Evolutionary conservation across 2,113 vertebrate species (phyloP), one percentile per base, ranked within the genome.

Genomic region (Prinia subflava): DNA sequence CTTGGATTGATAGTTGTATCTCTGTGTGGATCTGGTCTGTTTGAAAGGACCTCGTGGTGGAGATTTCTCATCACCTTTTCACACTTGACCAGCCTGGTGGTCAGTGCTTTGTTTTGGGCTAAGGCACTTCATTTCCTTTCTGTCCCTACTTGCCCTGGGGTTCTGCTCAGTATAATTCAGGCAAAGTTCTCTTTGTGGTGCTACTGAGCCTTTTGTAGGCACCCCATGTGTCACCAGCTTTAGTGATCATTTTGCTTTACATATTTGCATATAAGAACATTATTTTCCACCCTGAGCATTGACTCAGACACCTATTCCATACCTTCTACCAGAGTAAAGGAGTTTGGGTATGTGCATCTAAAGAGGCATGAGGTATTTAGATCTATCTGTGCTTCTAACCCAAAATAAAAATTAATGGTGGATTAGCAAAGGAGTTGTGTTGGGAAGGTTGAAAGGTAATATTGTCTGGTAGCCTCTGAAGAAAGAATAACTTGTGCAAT

Each of bases 171-270:
- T 27, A 1, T 23, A 0, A 47, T 76, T n/a, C 39, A 41, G 62
- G 41, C 24, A 31, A 41, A 64, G 41, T 19, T 16, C 55, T 63
- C 50, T 83, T 46, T 83, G 35, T 4, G 15, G 30, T 33, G 15
- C 44, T 19, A 15, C 30, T 2, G 6, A 37, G 44, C 7, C 35
- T 71, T 76, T 60, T 0, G 1, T 55, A 41, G 35, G 24, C 16
- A 30, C 16, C 4, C 31, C 6, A 2, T 0, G 0, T n/a, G 57
- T 39, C n/a, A 28, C 30, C 35, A 30, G 10, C 37, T 64, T 74
- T 44, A 68, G 20, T 56, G 30, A 7, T 52, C 7, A 30, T 73
- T 83, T 83, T 89, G 7, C 69, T 91, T 81, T 77, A 42, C 6
- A 1, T 49, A 13, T 87, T 87, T 87, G 21, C 46, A 7, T 39